phyloP scores from a whole-genome alignment of 1,140 invertebrate genomes.

The Scylla paramamosain region DNA sequence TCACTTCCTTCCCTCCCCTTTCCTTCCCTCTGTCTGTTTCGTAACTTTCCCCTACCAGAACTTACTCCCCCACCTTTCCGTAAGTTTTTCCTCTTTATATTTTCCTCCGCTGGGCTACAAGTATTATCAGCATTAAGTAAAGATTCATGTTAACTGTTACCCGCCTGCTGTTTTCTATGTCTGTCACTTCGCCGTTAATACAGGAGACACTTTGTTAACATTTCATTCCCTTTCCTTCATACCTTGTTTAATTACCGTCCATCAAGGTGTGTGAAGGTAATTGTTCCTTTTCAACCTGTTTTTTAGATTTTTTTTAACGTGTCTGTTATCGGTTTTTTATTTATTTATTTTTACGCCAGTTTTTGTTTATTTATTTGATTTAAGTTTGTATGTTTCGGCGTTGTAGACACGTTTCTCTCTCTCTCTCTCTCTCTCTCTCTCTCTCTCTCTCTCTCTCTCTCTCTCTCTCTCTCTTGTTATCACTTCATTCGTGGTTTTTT shows the following conservation, averaged over 20 bases:
- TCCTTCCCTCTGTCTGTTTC: not conserved
- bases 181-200: not conserved
- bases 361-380: not conserved
- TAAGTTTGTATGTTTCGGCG: too few species aligned
- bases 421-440: constrained; percentile 17
- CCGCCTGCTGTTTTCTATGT: not conserved
- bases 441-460: constrained; percentile 26
- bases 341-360: not conserved
- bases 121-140: not conserved
- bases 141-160: too few species aligned
- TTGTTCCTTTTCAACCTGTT: not conserved
- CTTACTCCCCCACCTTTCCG: not conserved
- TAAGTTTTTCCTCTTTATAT: not conserved
- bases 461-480: not conserved
- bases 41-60: too few species aligned
- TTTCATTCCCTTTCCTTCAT: not conserved
- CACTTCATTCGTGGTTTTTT: not conserved
- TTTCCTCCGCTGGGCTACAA: not conserved
- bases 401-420: not conserved
- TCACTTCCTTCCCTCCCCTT: not conserved
- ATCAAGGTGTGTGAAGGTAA: too few species aligned
- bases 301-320: too few species aligned
- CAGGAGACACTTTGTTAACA: too few species aligned
- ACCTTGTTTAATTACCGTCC: too few species aligned
- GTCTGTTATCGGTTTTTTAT: not conserved